A percentile compares a stretch with the other conserved stretches of the same genome.
Conservation (phyloP, 2,797 vertebrate species). For the Eremophila alpestris region DNA sequence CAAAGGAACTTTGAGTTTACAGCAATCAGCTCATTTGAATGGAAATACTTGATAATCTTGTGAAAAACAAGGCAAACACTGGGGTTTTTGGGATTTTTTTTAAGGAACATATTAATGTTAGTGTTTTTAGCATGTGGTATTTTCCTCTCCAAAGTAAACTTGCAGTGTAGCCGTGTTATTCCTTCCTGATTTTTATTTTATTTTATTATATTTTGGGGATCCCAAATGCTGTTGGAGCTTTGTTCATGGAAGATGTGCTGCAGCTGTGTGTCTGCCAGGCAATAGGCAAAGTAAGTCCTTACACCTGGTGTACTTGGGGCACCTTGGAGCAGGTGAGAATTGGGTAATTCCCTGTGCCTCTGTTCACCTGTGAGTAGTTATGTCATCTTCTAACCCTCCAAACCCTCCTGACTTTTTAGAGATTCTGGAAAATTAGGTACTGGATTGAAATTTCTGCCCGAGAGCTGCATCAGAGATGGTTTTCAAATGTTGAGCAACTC, state of each 20-base stretch:
- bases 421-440: background rate
- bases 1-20: background rate
- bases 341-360: background rate
- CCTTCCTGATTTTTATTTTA: background rate
- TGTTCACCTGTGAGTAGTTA: background rate
- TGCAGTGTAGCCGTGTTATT: background rate
- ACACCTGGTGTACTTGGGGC: background rate
- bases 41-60: background rate
- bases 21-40: background rate
- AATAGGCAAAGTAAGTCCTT: background rate
- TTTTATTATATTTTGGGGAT: background rate
- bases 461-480: background rate
- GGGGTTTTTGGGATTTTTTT: no score
- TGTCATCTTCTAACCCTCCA: background rate
- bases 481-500: background rate
- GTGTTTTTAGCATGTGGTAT: background rate
- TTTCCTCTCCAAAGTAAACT: background rate
- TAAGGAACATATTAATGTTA: background rate
- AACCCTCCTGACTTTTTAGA: background rate
- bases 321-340: background rate
- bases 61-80: background rate
- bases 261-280: background rate
- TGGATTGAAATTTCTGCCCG: background rate
- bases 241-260: background rate
- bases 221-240: background rate